Conservation (phyloP, 2,888 invertebrate species). For the Melanophora roralis region DNA sequence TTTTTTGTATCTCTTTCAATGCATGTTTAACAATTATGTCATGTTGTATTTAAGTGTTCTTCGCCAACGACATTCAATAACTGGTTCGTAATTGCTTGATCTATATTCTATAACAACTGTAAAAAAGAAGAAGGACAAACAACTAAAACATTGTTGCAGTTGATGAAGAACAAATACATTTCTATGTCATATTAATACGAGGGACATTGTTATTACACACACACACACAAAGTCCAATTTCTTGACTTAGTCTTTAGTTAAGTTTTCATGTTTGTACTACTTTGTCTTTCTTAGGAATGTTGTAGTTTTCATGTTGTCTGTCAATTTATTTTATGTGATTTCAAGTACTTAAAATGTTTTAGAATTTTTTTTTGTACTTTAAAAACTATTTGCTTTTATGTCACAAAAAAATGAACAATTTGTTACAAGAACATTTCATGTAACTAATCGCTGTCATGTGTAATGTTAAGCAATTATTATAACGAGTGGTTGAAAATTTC, state of each 20-base stretch:
- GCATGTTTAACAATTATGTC: slow-evolving; percentile 39
- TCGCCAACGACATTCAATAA: slow-evolving; percentile 52
- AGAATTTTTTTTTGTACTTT: not conserved
- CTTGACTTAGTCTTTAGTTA: slow-evolving; percentile 5
- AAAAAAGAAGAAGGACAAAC: not conserved
- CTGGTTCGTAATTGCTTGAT: slow-evolving; percentile 57
- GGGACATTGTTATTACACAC: slow-evolving; percentile 7
- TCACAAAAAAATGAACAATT: slow-evolving; percentile 43
- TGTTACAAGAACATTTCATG: slow-evolving; percentile 43
- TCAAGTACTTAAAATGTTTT: slow-evolving; percentile 41
- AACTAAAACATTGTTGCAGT: not conserved
- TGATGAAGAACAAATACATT: slow-evolving; percentile 6
- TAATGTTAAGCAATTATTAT: slow-evolving; percentile 57
- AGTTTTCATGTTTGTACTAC: slow-evolving; percentile 2
- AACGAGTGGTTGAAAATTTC: slow-evolving; percentile 16
- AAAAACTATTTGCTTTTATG: slow-evolving; percentile 4
- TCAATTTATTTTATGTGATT: slow-evolving; percentile 41
- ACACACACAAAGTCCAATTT: slow-evolving; percentile 7
- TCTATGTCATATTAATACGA: not conserved
- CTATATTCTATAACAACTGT: slow-evolving; percentile 20
- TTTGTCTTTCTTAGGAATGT: not conserved
- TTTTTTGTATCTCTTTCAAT: not conserved
- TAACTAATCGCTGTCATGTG: slow-evolving; percentile 62
- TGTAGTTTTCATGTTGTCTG: slow-evolving; percentile 24
- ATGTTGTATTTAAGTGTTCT: slow-evolving; percentile 32